Base-by-base conservation (phyloP, 2,797 vertebrate species). In the Furcifer pardalis region DNA sequence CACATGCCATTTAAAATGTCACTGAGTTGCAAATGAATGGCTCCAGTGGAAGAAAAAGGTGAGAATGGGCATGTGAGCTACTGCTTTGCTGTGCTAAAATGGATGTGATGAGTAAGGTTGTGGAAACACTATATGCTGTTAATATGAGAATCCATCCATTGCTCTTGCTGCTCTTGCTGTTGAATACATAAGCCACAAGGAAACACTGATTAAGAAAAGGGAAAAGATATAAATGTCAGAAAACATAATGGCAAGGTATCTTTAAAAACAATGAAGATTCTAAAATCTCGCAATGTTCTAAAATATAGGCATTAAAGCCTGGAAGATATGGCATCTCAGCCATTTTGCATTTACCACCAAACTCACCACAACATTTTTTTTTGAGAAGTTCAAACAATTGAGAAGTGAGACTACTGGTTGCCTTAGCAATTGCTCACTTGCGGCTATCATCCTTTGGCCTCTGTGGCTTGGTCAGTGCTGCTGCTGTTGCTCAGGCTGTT, bases 341-440 rank as follows among this genome's bases (percentile, higher is more conserved):
- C n/a, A n/a, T n/a, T n/a, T n/a, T n/a, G n/a, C n/a, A n/a, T n/a
- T n/a, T n/a, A n/a, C n/a, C n/a, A n/a, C n/a, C n/a, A n/a, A n/a
- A n/a, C n/a, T n/a, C n/a, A n/a, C 4, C 21, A 60, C 2, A 60
- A 65, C 5, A 7, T 10, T 3, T 87, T 86, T 81, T 88, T 90
- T 86, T 56, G 37, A 91, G 92, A 91, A 83, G 89, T 85, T 4
- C 72, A 72, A 86, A 89, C 85, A 92, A 91, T 87, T 91, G 91
- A 91, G 90, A 90, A 93, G 90, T 92, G 91, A 87, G 86, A 83
- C 90, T 91, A 85, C 88, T 89, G 85, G 91, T 93, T 93, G 91
- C 72, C 91, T 92, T 94, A 89, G 90, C 83, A 87, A 92, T 92
- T 0, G 40, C 88, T 68, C 40, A 35, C 15, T 91, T 86, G 86